phyloP scores from a whole-genome alignment of 2,113 vertebrate genomes.

The Anser cygnoides region DNA sequence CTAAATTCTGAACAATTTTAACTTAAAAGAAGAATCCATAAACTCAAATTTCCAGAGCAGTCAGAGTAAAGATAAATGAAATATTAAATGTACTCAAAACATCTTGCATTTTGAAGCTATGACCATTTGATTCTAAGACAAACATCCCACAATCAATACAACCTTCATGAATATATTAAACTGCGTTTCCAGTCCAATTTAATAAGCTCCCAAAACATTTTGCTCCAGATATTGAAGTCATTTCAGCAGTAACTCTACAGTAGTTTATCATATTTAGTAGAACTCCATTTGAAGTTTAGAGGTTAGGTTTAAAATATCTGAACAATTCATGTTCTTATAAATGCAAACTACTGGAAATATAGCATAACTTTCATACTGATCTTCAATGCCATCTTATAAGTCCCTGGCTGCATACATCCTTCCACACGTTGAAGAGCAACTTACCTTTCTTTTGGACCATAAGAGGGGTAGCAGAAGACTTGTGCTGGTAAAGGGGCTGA shows the following conservation, averaged over 20 bases:
- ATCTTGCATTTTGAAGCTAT: conserved; percentile 35
- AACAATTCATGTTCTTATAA: not conserved
- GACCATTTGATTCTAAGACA: conserved; percentile 19
- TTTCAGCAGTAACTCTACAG: conserved; percentile 1
- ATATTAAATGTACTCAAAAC: conserved; percentile 35
- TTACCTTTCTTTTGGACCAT: not conserved
- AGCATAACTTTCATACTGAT: not conserved
- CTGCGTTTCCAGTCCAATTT: conserved; percentile 20
- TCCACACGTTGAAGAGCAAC: not conserved
- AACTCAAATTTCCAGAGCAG: conserved; percentile 14
- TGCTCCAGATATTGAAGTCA: conserved; percentile 16
- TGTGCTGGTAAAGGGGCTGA: not conserved
- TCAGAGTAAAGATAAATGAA: conserved; percentile 23
- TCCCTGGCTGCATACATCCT: not conserved
- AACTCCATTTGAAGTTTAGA: not conserved
- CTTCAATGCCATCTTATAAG: not conserved
- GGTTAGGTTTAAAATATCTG: not conserved
- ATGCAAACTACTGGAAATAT: not conserved
- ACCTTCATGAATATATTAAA: conserved; percentile 54
- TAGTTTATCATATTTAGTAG: conserved; percentile 19
- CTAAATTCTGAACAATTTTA: conserved; percentile 20
- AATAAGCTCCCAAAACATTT: conserved; percentile 36
- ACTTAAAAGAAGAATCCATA: conserved; percentile 15
- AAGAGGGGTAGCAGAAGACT: not conserved
- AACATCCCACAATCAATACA: conserved; percentile 35